Conservation (phyloP, 2,113 vertebrate species). For the Hoplias malabaricus region DNA sequence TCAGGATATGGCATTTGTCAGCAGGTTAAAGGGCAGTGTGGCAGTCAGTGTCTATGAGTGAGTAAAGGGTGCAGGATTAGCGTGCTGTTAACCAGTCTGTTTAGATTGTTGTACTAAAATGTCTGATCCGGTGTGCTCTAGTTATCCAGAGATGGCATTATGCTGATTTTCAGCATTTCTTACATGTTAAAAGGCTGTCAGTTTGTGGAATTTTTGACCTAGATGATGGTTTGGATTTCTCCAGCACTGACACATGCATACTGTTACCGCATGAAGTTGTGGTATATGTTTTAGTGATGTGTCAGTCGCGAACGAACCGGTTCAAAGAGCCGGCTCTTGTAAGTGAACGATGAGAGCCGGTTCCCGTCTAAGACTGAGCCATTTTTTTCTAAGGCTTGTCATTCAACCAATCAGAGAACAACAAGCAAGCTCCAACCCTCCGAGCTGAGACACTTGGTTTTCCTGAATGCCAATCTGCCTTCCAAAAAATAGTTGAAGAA, state of each 20-base stretch:
- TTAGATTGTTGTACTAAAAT: constrained; percentile 47
- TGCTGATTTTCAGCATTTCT: constrained; percentile 50
- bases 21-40: constrained; percentile 65
- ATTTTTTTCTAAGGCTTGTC: too few species aligned
- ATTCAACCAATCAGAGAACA: too few species aligned
- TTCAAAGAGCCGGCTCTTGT: too few species aligned
- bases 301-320: too few species aligned
- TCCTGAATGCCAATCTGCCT: too few species aligned
- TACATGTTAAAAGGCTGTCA: constrained; percentile 44
- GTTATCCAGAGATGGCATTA: constrained; percentile 28
- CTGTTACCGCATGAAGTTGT: constrained; percentile 68
- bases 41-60: constrained; percentile 28
- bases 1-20: constrained; percentile 68
- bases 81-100: constrained; percentile 44
- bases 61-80: constrained; percentile 48
- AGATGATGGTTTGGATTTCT: constrained; percentile 11
- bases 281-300: constrained; percentile 59
- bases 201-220: constrained; percentile 12
- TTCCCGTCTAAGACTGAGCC: too few species aligned
- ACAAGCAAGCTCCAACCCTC: too few species aligned
- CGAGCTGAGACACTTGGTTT: too few species aligned
- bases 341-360: too few species aligned
- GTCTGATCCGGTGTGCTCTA: constrained; percentile 2
- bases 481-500: too few species aligned
- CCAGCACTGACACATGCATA: not conserved